phyloP scores from a whole-genome alignment of 2,888 invertebrate species.

The Eupithecia subumbrata region DNA sequence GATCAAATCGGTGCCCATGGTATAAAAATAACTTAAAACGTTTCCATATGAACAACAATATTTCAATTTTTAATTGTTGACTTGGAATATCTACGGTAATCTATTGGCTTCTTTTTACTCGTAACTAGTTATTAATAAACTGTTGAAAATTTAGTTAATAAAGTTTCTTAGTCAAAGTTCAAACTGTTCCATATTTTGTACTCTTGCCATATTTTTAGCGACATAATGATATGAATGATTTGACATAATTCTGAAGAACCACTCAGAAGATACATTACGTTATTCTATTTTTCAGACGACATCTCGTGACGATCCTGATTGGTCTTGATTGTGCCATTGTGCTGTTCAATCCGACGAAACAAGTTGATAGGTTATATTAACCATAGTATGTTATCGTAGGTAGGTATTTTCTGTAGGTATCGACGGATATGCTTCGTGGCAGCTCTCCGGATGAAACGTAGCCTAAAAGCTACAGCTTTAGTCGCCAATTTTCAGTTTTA shows the following conservation, averaged over 20 bases:
- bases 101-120: no score
- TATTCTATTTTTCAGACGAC: conserved; percentile 17
- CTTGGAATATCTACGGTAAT: no score
- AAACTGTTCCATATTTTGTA: neutral
- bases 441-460: no score
- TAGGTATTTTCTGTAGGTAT: neutral
- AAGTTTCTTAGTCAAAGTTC: neutral
- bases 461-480: no score
- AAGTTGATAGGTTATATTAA: conserved; percentile 7
- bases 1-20: no score
- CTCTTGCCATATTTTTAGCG: neutral
- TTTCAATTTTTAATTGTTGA: no score
- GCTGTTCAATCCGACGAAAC: conserved; percentile 35
- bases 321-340: conserved; percentile 59
- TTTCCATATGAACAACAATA: no score
- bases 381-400: neutral
- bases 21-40: no score
- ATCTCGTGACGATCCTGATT: conserved; percentile 53
- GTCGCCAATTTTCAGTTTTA: no score
- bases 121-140: no score
- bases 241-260: conserved; percentile 11
- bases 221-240: no score
- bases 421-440: neutral
- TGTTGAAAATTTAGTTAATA: no score
- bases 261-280: conserved; percentile 16